Conservation (phyloP, 2,113 vertebrate genomes). For the Pagrus major region DNA sequence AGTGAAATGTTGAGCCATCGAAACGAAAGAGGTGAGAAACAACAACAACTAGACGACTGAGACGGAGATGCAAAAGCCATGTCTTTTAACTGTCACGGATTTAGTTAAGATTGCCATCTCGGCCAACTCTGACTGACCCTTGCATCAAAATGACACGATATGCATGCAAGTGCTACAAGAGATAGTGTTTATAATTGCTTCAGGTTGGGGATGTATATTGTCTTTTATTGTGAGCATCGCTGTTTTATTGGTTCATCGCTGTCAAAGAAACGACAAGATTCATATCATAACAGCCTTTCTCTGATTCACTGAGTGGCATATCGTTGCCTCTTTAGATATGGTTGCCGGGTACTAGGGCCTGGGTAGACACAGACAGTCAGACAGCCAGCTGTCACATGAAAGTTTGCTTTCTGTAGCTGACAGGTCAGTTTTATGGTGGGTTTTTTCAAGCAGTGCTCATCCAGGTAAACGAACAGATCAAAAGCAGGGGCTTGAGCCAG, state of each 20-base stretch:
- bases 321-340: slow-evolving; percentile 39
- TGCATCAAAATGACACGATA: slow-evolving; percentile 34
- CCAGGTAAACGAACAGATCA: slow-evolving; percentile 75
- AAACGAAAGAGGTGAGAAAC: slow-evolving; percentile 55
- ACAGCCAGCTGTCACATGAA: slow-evolving; percentile 64
- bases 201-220: slow-evolving; percentile 8
- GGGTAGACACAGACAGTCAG: slow-evolving; percentile 41
- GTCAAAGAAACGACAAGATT: slow-evolving; percentile 15
- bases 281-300: slow-evolving; percentile 27
- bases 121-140: slow-evolving; percentile 32
- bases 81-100: slow-evolving; percentile 53
- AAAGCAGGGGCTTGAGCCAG: slow-evolving; percentile 56
- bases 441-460: slow-evolving; percentile 58
- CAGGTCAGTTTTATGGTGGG: slow-evolving; percentile 45
- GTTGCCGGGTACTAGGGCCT: neutral
- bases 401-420: slow-evolving; percentile 60
- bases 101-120: slow-evolving; percentile 39
- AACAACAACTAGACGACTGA: slow-evolving; percentile 44
- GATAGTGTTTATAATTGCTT: slow-evolving; percentile 26
- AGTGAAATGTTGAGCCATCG: slow-evolving; percentile 59
- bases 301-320: slow-evolving; percentile 49
- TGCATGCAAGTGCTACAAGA: neutral
- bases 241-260: slow-evolving; percentile 20
- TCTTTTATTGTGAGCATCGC: slow-evolving; percentile 14
- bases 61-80: slow-evolving; percentile 25